Base-by-base conservation (phyloP, 2,113 vertebrate species). In the Acrocephalus kingi region DNA sequence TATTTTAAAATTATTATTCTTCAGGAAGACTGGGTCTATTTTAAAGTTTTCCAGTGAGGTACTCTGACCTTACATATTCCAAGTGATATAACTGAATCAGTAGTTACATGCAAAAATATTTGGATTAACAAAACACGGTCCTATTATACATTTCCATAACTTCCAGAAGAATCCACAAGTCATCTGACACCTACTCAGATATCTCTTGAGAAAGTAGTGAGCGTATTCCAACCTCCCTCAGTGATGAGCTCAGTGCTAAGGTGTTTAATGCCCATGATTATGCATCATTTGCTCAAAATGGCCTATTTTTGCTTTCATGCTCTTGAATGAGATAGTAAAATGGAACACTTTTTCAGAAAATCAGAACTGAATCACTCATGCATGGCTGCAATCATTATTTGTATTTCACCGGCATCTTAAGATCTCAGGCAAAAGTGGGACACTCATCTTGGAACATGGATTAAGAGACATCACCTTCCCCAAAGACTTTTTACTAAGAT, bases 241-340 rank as follows among this genome's bases (percentile, higher is more conserved):
- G 81, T 25, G 62, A 95, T 58, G 37, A 49, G 69, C 84, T 94
- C 77, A 58, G 63, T 79, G 87, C 46, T 76, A 37, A 73, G 80
- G 54, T 87, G 69, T 45, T 87, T 86, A 83, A 88, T 33, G 52
- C 48, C 86, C 69, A n/a, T 25, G 39, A 95, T 91, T 84, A 84
- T 61, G 56, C 64, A 78, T 89, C 20, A 75, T 95, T 95, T 96
- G 55, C 77, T 91, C 69, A 79, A 95, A 94, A 91, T 79, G 54
- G 35, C 55, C 74, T 85, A 82, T 73, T 97, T 89, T 82, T 74
- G n/a, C 81, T 87, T 89, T 91, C 67, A 69, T 58, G 25, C 31
- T 84, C 62, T 75, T 82, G 66, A 95, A 91, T 35, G 20, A 93
- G 58, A 74, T 9, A 64, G 46, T 75, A 91, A 95, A 95, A 94